These are phyloP conservation scores for Pantala flavescens DNA, from an alignment of 1,140 invertebrate genomes.

Conservation along the genomic window DNA sequence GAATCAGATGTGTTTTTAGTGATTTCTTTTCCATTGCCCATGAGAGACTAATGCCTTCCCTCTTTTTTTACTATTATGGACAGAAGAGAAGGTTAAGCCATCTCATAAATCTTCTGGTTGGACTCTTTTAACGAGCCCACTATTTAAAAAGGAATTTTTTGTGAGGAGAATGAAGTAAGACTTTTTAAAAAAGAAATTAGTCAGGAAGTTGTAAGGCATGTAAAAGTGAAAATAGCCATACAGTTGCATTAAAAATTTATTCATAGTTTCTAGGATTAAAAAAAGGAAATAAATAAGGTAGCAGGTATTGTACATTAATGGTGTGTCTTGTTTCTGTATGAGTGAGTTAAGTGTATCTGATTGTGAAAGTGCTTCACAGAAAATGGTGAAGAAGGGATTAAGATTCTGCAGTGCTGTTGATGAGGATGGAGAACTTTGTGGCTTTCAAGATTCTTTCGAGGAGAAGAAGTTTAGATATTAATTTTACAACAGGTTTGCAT, in stretches of 20 bases:
- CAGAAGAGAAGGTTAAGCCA: background rate
- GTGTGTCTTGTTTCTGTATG: constrained; percentile 1
- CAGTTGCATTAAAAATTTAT: background rate
- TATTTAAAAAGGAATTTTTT: background rate
- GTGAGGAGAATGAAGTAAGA: background rate
- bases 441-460: too few species aligned
- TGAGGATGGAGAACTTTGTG: too few species aligned
- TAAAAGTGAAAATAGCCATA: too few species aligned
- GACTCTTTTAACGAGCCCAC: background rate
- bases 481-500: too few species aligned
- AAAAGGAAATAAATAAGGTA: background rate
- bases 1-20: background rate
- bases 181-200: background rate
- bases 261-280: background rate
- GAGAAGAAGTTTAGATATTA: too few species aligned
- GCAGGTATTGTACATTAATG: constrained; percentile 8
- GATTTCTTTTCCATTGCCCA: background rate
- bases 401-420: too few species aligned
- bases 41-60: background rate
- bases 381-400: too few species aligned
- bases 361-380: too few species aligned
- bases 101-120: background rate
- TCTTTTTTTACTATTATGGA: background rate
- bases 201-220: background rate
- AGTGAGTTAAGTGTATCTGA: background rate